Base-by-base conservation (phyloP, 2,797 vertebrate genomes). In the Anas bernieri region DNA sequence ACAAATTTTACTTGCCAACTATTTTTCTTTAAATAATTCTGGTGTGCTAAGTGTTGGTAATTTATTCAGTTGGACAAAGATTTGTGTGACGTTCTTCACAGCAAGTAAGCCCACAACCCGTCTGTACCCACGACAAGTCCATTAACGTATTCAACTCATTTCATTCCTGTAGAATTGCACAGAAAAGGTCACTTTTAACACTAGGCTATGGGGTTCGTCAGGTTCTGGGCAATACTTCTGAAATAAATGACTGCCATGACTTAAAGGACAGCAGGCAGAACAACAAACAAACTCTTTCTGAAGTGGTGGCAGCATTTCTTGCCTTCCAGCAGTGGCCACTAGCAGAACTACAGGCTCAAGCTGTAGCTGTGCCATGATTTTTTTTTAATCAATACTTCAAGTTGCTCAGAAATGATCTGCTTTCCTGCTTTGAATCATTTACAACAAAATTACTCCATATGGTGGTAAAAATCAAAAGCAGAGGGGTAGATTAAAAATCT, bases 381-480 rank as follows among this genome's bases (percentile, higher is more conserved):
- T 93, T 45, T 67, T 70, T 68, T 76, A 91, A 95, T 50, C 83
- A 58, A 43, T 86, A 61, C 23, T 63, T 83, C 17, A 8, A 22
- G 52, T 20, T 91, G 86, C 50, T 78, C 74, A 90, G 87, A 93
- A 94, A 90, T 84, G 46, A 79, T 72, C 63, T 45, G 31, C n/a
- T 84, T 89, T 73, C 46, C 69, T 84, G 43, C 58, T 92, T 86
- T 85, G 74, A 63, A 58, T 55, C 54, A 54, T 90, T 96, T 90
- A 83, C 72, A 92, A 86, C 80, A 62, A 68, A 90, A 76, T 67
- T 59, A 69, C 12, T 37, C 61, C n/a, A 48, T 28, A 39, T 83
- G 41, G 10, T 58, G 85, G 83, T 41, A 85, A 89, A 85, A 8
- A 83, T 79, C 59, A 76, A 15, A 22, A 85, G 22, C 55, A 73